These are phyloP conservation scores for Zaprionus gabonicus DNA, from an alignment of 1,140 invertebrate genomes.

Conservation along the genomic window DNA sequence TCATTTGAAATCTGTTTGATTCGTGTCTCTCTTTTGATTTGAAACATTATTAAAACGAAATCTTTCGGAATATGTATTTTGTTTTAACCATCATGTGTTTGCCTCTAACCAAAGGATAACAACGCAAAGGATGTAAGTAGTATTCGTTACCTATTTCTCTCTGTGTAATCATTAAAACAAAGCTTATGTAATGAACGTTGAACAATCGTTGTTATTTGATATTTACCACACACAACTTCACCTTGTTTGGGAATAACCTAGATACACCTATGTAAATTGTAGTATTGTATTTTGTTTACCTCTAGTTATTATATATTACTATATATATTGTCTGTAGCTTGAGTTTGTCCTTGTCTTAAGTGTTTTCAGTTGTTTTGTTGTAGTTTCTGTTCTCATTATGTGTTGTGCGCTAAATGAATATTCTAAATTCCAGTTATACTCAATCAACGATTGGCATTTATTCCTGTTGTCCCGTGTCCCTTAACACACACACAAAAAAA, in stretches of 20 bases:
- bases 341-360: slow-evolving; percentile 6
- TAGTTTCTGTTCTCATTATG: slow-evolving; percentile 31
- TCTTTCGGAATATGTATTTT: slow-evolving; percentile 60
- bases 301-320: not conserved
- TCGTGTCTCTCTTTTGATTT: not conserved
- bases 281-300: not conserved
- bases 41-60: slow-evolving; percentile 2
- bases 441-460: slow-evolving; percentile 55
- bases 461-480: slow-evolving; percentile 40
- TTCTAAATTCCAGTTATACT: slow-evolving; percentile 54
- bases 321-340: slow-evolving; percentile 6
- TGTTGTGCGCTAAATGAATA: slow-evolving; percentile 57
- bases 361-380: slow-evolving; percentile 12
- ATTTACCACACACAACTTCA: slow-evolving; percentile 47
- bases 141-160: slow-evolving; percentile 50
- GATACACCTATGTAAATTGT: slow-evolving; percentile 31
- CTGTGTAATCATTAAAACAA: slow-evolving; percentile 31
- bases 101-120: slow-evolving; percentile 72
- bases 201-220: slow-evolving; percentile 40
- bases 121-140: slow-evolving; percentile 83
- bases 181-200: slow-evolving; percentile 55
- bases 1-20: not conserved
- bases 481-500: slow-evolving; percentile 19
- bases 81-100: slow-evolving; percentile 62
- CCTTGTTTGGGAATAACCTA: slow-evolving; percentile 21